These are phyloP conservation scores for Pantherophis guttatus DNA, from an alignment of 2,113 vertebrate species.

Conservation along the genomic window DNA sequence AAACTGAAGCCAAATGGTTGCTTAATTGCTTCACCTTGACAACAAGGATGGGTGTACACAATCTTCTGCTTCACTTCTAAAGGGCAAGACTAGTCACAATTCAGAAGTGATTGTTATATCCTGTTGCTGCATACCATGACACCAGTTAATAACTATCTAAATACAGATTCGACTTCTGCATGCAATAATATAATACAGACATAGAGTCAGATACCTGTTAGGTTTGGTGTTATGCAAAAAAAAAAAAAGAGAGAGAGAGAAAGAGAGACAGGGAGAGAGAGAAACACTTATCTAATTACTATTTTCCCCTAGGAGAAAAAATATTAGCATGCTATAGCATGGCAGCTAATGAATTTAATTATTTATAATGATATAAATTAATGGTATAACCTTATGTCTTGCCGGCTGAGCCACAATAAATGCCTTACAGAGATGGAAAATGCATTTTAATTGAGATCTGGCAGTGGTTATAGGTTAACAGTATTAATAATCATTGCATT, in stretches of 20 bases:
- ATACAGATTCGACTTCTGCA: background rate
- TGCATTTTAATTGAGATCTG: background rate
- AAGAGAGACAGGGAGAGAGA: background rate
- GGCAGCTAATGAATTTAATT: background rate
- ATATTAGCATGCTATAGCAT: conserved; percentile 17
- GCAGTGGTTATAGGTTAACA: background rate
- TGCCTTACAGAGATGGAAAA: background rate
- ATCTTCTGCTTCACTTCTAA: conserved; percentile 6
- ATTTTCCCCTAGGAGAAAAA: fast-evolving
- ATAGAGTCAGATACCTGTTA: background rate
- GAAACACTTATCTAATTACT: background rate
- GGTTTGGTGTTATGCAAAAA: background rate
- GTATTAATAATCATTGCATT: background rate
- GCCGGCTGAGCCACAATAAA: background rate
- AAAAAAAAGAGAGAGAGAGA: too few species aligned
- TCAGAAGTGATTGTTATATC: background rate
- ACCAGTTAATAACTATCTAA: conserved; percentile 19
- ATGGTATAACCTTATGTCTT: background rate
- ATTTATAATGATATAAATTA: background rate
- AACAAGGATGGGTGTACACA: conserved; percentile 6
- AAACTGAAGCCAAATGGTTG: fast-evolving
- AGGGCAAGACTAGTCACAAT: conserved; percentile 19
- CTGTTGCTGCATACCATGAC: background rate
- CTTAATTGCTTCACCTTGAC: conserved; percentile 7
- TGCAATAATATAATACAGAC: background rate